Conservation (phyloP, 23 tunicate genomes). For the Styela plicata region DNA sequence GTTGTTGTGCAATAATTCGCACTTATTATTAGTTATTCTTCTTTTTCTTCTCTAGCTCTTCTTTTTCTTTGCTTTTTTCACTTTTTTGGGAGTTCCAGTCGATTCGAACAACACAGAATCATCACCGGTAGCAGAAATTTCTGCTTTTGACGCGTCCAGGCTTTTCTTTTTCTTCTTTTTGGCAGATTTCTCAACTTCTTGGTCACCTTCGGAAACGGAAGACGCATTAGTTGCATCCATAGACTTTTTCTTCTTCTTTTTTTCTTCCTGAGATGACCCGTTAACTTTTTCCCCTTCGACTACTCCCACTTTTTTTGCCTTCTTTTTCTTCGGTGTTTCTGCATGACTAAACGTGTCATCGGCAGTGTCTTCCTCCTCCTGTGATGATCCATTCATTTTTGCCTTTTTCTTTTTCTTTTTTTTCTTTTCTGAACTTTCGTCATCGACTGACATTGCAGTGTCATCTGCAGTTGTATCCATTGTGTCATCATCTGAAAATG, state of each 20-base stretch:
- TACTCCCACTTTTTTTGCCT: conserved; percentile 63
- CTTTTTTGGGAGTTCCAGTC: background rate
- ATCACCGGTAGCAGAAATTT: conserved; percentile 14
- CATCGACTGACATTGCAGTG: background rate
- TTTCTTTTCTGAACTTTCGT: background rate
- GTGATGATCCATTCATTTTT: background rate
- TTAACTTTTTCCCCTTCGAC: conserved; percentile 5
- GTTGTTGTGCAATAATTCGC: no score
- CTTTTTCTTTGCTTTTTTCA: conserved; percentile 27
- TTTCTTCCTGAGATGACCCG: conserved; percentile 22
- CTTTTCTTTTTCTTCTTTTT: conserved; percentile 42
- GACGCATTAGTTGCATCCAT: no score
- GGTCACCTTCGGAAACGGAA: background rate
- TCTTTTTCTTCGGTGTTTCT: conserved; percentile 53
- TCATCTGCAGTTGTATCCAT: conserved; percentile 25
- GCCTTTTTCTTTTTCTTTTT: conserved; percentile 22
- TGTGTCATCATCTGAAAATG: conserved; percentile 9
- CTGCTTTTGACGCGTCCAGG: conserved; percentile 7
- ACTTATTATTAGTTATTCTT: no score
- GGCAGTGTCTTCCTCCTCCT: background rate
- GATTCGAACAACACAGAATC: background rate
- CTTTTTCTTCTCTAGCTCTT: no score
- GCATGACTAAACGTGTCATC: background rate
- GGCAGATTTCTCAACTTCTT: background rate
- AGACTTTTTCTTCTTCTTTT: conserved; percentile 30